Evolutionary conservation across 2,888 invertebrate species (phyloP).

Genomic region (Syritta pipiens): DNA sequence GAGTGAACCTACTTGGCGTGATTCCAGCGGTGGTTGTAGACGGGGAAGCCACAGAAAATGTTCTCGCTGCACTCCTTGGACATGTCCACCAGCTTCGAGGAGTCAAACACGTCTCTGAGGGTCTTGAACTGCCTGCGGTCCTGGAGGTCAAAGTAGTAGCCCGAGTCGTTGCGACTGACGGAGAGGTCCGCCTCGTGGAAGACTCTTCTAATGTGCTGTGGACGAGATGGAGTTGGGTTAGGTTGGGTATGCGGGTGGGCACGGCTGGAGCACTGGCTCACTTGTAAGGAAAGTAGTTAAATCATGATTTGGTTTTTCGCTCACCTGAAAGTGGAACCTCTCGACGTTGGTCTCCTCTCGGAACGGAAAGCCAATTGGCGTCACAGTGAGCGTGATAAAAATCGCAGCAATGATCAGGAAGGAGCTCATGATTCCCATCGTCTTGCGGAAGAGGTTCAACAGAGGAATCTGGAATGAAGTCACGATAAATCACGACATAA

Average conservation of each 20-base stretch:
- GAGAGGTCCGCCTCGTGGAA: constrained; percentile 78
- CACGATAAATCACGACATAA: background rate
- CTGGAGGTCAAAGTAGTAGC: constrained; percentile 80
- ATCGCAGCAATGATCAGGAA: constrained; percentile 70
- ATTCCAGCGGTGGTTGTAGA: constrained; percentile 75
- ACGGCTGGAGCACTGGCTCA: too few relatives aligned
- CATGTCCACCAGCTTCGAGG: constrained; percentile 70
- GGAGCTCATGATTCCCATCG: constrained; percentile 72
- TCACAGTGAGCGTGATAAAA: constrained; percentile 77
- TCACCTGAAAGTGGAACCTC: constrained; percentile 81
- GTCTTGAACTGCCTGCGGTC: constrained; percentile 75
- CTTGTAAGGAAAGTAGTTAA: too few relatives aligned
- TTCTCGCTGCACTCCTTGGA: constrained; percentile 71
- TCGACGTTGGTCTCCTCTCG: constrained; percentile 80
- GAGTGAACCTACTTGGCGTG: constrained; percentile 22
- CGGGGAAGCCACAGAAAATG: constrained; percentile 75
- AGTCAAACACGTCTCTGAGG: constrained; percentile 69
- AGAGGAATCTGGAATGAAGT: constrained; percentile 73
- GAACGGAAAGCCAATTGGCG: constrained; percentile 82
- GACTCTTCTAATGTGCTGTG: constrained; percentile 80
- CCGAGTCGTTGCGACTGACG: constrained; percentile 78
- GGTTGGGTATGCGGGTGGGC: too few relatives aligned
- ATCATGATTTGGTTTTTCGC: too few relatives aligned
- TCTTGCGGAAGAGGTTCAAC: constrained; percentile 76
- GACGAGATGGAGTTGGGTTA: background rate